Conservation (phyloP, 30 jellyfish, hydroid and myxozoan genomes). For the Pseudorhiza aurosa region DNA sequence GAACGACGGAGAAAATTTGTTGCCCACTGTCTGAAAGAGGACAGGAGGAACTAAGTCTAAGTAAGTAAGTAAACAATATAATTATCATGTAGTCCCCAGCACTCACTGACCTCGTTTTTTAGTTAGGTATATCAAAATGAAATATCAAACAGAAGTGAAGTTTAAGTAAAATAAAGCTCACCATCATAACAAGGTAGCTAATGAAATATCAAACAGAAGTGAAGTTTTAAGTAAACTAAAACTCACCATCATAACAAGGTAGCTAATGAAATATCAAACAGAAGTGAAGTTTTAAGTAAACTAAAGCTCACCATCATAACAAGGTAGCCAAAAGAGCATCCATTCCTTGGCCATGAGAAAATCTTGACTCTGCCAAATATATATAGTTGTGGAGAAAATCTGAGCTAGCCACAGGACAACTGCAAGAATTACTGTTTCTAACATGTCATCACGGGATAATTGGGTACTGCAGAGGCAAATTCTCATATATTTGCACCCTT, state of each 20-base stretch:
- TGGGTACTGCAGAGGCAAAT: conserved; percentile 1
- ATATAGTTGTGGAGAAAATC: conserved; percentile 54
- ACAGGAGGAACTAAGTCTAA: too few species aligned
- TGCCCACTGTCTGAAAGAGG: too few species aligned
- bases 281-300: too few species aligned
- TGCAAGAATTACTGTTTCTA: conserved; percentile 35
- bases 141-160: too few species aligned
- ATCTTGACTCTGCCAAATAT: conserved; percentile 83
- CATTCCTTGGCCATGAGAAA: conserved; percentile 91
- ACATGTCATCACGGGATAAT: neutral
- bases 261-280: conserved; percentile 46
- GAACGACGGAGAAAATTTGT: too few species aligned
- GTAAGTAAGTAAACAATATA: too few species aligned
- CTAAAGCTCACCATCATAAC: conserved; percentile 91
- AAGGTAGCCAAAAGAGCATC: conserved; percentile 87
- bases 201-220: too few species aligned
- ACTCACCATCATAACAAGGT: neutral
- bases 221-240: too few species aligned
- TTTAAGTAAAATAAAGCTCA: too few species aligned
- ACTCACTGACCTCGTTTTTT: too few species aligned
- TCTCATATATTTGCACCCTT: conserved; percentile 20
- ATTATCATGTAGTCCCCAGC: too few species aligned
- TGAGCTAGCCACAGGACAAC: conserved; percentile 86
- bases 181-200: neutral
- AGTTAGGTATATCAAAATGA: too few species aligned